A percentile compares a stretch with the other conserved stretches of the same genome.
phyloP scores from a whole-genome alignment of 2,113 vertebrate genomes.

The Dolichotis patagonum region DNA sequence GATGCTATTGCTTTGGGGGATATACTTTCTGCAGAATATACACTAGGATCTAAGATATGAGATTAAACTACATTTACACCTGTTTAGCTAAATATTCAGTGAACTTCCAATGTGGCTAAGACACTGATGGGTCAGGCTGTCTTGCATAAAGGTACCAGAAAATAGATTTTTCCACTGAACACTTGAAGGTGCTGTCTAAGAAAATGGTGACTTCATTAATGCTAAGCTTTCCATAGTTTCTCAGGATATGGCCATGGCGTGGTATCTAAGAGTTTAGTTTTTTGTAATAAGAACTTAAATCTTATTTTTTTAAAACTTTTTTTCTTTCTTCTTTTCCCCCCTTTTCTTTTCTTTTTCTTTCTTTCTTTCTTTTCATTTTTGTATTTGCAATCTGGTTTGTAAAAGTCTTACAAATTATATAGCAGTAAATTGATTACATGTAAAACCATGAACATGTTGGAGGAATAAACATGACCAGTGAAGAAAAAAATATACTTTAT shows the following conservation, averaged over 20 bases:
- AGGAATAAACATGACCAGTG: background rate
- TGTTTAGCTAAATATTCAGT: conserved; percentile 42
- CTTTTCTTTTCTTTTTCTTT: background rate
- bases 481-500: background rate
- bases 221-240: conserved; percentile 19
- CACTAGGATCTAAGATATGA: background rate
- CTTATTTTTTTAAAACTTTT: background rate
- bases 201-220: conserved; percentile 35
- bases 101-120: conserved; percentile 8
- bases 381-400: background rate
- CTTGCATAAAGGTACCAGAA: background rate
- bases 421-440: background rate
- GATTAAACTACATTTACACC: background rate
- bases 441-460: background rate
- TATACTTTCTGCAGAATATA: background rate
- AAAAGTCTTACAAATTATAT: conserved; percentile 2
- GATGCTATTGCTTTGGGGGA: background rate
- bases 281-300: background rate
- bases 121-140: background rate
- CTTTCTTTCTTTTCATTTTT: background rate
- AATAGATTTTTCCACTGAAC: conserved; percentile 18
- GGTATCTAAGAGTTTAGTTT: background rate
- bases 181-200: background rate
- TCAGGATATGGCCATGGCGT: background rate
- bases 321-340: too few relatives aligned